Conservation (phyloP, 2,888 invertebrate genomes). For the Acronicta aceris region DNA sequence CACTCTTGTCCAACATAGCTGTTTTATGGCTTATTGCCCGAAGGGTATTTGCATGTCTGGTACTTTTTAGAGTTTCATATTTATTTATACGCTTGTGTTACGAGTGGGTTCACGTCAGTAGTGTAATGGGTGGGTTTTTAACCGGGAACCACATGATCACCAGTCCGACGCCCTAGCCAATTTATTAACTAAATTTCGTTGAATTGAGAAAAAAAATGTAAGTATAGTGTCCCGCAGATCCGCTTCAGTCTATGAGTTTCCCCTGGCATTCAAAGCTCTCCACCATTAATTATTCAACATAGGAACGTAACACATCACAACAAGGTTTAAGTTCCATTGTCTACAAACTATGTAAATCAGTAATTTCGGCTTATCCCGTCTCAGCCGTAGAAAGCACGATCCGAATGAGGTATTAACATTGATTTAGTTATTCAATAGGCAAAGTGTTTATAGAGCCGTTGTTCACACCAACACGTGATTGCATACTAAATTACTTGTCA, state of each 20-base stretch:
- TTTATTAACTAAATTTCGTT: too few species aligned
- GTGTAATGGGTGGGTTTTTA: too few species aligned
- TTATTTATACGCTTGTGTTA: too few species aligned
- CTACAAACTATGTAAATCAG: slow-evolving; percentile 64
- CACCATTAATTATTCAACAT: slow-evolving; percentile 33
- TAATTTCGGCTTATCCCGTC: slow-evolving; percentile 71
- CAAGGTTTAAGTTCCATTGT: slow-evolving; percentile 61
- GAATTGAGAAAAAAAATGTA: too few species aligned
- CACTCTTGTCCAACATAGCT: too few species aligned
- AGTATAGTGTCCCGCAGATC: too few species aligned
- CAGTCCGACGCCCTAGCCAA: too few species aligned
- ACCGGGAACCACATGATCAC: too few species aligned
- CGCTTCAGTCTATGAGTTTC: slow-evolving; percentile 11
- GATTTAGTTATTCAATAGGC: slow-evolving; percentile 67
- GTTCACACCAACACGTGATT: slow-evolving; percentile 51
- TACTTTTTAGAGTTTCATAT: too few species aligned
- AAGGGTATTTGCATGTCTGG: too few species aligned
- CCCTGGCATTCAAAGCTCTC: slow-evolving; percentile 20
- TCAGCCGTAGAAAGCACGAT: slow-evolving; percentile 71
- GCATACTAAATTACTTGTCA: slow-evolving; percentile 36
- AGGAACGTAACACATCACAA: slow-evolving; percentile 37
- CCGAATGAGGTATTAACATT: slow-evolving; percentile 62
- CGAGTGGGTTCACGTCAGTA: too few species aligned
- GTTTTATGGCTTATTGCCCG: too few species aligned
- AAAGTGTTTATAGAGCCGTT: slow-evolving; percentile 69